Conservation (phyloP, 35 echinoderm and acorn worm genomes). For the Apostichopus californicus region DNA sequence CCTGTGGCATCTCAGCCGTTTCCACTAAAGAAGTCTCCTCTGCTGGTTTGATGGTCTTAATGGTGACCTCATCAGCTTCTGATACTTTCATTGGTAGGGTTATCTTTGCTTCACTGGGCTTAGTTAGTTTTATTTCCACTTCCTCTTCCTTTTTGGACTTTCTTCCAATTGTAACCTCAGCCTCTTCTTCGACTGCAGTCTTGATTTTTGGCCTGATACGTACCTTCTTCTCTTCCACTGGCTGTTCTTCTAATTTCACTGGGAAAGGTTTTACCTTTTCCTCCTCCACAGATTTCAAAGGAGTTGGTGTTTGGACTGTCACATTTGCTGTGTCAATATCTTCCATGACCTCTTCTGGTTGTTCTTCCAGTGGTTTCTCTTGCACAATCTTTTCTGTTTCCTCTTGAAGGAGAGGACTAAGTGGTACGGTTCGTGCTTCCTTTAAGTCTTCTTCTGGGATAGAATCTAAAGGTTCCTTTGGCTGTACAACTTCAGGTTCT, state of each 20-base stretch:
- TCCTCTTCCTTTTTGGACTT: slow-evolving; percentile 40
- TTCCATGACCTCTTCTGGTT: slow-evolving; percentile 15
- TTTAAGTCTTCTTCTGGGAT: slow-evolving; percentile 56
- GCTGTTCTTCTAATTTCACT: not conserved
- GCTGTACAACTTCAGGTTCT: slow-evolving; percentile 13
- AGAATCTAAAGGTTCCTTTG: slow-evolving; percentile 39
- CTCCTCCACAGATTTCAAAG: slow-evolving; percentile 14
- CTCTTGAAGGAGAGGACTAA: slow-evolving; percentile 34
- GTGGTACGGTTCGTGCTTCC: slow-evolving; percentile 42
- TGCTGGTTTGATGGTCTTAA: not conserved
- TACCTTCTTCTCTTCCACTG: slow-evolving; percentile 20
- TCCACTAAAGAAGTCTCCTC: slow-evolving; percentile 27
- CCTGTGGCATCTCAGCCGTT: slow-evolving; percentile 38
- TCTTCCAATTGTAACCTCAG: slow-evolving; percentile 52
- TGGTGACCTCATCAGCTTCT: slow-evolving; percentile 17
- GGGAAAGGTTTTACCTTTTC: slow-evolving; percentile 27
- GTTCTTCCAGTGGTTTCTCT: slow-evolving; percentile 24
- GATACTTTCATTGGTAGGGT: slow-evolving; percentile 24
- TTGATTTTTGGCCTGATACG: slow-evolving; percentile 3
- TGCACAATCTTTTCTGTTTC: slow-evolving; percentile 14
- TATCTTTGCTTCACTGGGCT: slow-evolving; percentile 44
- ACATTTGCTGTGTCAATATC: slow-evolving; percentile 45
- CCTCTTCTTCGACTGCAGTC: slow-evolving; percentile 11
- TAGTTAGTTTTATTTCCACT: slow-evolving; percentile 3
- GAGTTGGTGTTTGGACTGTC: slow-evolving; percentile 11